Evolutionary conservation across 2,888 invertebrate species (phyloP).

Genomic region (Doris montereyensis): DNA sequence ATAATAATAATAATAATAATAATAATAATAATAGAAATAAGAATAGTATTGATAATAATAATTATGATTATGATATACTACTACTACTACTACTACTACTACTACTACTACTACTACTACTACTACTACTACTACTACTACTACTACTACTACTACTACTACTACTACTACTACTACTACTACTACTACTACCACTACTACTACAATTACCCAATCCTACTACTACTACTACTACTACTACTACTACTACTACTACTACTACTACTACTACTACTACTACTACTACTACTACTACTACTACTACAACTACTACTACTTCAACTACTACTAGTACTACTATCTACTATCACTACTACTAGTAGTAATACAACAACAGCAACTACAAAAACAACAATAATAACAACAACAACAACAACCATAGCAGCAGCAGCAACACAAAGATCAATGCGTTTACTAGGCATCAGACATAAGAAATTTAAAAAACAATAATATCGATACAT

Average conservation of each 20-base stretch:
- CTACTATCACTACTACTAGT: background rate
- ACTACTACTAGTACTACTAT: background rate
- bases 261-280: conserved; percentile 5
- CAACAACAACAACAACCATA: no score
- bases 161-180: conserved; percentile 13
- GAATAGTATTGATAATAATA: no score
- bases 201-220: background rate
- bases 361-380: background rate
- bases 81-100: conserved; percentile 15
- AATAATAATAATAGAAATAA: no score
- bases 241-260: conserved; percentile 8
- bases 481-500: no score
- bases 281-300: conserved; percentile 15
- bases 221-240: background rate
- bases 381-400: no score
- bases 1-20: no score
- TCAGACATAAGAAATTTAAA: no score
- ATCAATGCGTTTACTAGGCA: no score
- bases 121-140: conserved; percentile 9
- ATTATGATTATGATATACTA: no score
- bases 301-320: background rate
- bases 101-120: conserved; percentile 15
- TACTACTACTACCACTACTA: conserved; percentile 11
- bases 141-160: conserved; percentile 16
- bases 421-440: no score